These are phyloP conservation scores for Colinus virginianus DNA, from an alignment of 2,113 vertebrate genomes.

Conservation along the genomic window DNA sequence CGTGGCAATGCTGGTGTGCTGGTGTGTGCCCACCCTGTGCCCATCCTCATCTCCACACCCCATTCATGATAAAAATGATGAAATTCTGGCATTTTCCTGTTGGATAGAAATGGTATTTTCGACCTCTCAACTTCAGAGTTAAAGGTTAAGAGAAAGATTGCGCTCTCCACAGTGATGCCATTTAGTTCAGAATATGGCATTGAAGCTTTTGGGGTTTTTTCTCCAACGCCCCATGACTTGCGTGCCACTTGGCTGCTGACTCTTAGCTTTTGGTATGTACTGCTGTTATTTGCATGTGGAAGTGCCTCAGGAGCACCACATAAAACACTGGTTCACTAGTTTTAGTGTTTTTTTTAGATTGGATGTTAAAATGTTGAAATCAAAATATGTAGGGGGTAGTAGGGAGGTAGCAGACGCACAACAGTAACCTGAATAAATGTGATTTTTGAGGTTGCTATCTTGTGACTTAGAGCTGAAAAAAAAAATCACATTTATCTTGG, in stretches of 20 bases:
- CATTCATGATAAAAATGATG: not conserved
- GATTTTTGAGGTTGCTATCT: slow-evolving; percentile 12
- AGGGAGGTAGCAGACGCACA: not conserved
- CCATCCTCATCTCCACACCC: not conserved
- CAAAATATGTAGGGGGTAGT: slow-evolving; percentile 16
- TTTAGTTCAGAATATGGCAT: slow-evolving; percentile 43
- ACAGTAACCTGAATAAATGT: not conserved
- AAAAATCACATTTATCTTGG: not conserved
- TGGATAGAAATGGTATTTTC: slow-evolving; percentile 19
- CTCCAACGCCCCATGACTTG: not conserved
- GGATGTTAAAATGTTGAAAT: slow-evolving; percentile 55
- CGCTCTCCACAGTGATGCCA: slow-evolving; percentile 40
- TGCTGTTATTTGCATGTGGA: slow-evolving; percentile 43
- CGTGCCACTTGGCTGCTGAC: not conserved
- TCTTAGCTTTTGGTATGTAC: slow-evolving; percentile 21
- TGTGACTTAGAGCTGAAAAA: not conserved
- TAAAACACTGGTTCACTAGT: slow-evolving; percentile 38
- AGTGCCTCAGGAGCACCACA: slow-evolving; percentile 16
- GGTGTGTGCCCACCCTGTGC: not conserved
- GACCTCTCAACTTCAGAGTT: slow-evolving; percentile 44
- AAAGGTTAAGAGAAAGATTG: slow-evolving; percentile 50
- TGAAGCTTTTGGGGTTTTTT: slow-evolving; percentile 28
- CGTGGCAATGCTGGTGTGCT: not conserved
- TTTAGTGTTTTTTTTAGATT: slow-evolving; percentile 38
- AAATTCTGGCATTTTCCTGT: slow-evolving; percentile 29